Conservation (phyloP, 2,113 vertebrate species). For the Oryzias woworae region DNA sequence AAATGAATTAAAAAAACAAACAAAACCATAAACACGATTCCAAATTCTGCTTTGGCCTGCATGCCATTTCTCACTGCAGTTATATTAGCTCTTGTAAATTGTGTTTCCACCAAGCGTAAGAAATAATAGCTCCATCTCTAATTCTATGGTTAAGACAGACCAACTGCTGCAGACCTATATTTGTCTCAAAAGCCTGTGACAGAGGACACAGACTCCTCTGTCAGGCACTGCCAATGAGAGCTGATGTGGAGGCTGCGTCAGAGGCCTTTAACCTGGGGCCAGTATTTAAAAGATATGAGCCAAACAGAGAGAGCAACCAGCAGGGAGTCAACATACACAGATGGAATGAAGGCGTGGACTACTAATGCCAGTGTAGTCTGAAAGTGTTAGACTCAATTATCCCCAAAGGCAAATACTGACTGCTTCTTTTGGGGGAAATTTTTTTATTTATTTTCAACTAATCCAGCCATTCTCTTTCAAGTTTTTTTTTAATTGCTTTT, state of each 20-base stretch:
- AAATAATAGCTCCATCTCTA: slow-evolving; percentile 31
- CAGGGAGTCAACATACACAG: slow-evolving; percentile 19
- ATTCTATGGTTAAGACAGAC: slow-evolving; percentile 32
- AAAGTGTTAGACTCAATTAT: not conserved
- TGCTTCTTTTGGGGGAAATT: not conserved
- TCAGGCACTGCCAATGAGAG: slow-evolving; percentile 43
- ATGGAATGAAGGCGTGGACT: not conserved
- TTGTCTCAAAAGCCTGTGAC: slow-evolving; percentile 39
- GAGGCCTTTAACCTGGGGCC: slow-evolving; percentile 41
- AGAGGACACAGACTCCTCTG: slow-evolving; percentile 42
- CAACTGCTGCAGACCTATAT: slow-evolving; percentile 63
- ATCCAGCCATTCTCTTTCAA: too few relatives aligned
- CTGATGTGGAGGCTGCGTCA: slow-evolving; percentile 6
- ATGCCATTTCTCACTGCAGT: not conserved
- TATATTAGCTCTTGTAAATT: slow-evolving; percentile 18
- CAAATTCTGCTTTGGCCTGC: too few relatives aligned
- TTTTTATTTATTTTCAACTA: not conserved
- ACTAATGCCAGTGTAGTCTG: not conserved
- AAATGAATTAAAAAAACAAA: too few relatives aligned
- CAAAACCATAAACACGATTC: too few relatives aligned
- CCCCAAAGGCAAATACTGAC: not conserved
- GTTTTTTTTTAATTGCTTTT: too few relatives aligned
- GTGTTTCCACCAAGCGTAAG: slow-evolving; percentile 20
- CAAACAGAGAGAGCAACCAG: slow-evolving; percentile 23
- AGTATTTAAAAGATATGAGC: slow-evolving; percentile 18